Conservation (phyloP, 2,797 vertebrate species). For the Heteromormyrus szaboi region DNA sequence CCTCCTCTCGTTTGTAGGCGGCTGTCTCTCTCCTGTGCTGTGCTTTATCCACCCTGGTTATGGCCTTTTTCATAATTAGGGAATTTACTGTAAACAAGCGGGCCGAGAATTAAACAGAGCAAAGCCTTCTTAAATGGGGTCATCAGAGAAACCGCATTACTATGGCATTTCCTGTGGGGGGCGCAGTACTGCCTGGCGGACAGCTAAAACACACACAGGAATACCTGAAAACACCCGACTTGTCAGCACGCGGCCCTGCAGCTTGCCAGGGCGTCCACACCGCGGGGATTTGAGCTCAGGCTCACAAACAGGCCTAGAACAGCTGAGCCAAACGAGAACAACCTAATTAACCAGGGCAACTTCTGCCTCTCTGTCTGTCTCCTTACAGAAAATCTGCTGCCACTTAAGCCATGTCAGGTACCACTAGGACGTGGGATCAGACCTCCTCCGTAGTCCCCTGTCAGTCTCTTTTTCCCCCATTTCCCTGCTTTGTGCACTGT, state of each 20-base stretch:
- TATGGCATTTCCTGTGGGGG: neutral
- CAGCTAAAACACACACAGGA: neutral
- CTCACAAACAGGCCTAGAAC: slow-evolving; percentile 22
- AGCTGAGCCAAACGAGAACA: neutral
- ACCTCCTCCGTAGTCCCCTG: neutral
- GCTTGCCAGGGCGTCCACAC: neutral
- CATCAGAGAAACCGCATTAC: neutral
- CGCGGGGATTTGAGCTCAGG: slow-evolving; percentile 13
- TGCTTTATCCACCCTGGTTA: neutral
- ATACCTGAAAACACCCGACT: slow-evolving; percentile 14
- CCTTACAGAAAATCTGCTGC: neutral
- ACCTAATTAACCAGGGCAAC: slow-evolving; percentile 6
- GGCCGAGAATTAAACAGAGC: neutral
- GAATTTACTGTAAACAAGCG: neutral
- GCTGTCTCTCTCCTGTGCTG: neutral
- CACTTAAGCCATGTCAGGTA: neutral
- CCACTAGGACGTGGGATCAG: neutral
- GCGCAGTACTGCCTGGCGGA: neutral
- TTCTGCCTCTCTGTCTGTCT: neutral
- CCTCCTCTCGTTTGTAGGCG: neutral
- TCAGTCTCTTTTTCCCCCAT: neutral
- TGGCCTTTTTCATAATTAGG: neutral
- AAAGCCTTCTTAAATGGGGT: neutral
- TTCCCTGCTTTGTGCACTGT: neutral
- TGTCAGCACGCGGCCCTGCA: slow-evolving; percentile 1